Base-by-base conservation (phyloP, 2,888 invertebrate species). In the Sphaerophoria taeniata region DNA sequence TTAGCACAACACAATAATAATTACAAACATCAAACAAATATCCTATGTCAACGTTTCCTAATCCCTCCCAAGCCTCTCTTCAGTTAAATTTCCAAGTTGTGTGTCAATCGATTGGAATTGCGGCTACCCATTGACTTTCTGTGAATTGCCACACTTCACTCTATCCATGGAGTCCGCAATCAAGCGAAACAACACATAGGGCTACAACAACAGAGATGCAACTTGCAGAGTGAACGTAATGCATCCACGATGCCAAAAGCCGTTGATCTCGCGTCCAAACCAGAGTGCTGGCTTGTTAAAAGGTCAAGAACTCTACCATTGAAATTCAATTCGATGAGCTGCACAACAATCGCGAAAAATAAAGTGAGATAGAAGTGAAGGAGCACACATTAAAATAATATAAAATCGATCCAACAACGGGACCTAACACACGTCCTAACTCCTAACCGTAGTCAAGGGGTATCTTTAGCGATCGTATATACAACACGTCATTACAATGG, bases 301-400 rank as follows among this genome's bases (percentile, higher is more conserved):
- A 81, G 85, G 81, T 85, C 85, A 85, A 85, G 81, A 81, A 73
- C 85, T 24, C 24, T 85, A 55, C 75, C 75, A 80, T 69, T 72
- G 80, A 84, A 84, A 79, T 84, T 79, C 83, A 84, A 84, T 84
- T 78, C 75, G 45, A 71, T 49, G 45, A 72, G 56, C 67, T 79
- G 65, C 79, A 71, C 74, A 56, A 84, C 71, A 84, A 71, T 78
- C 70, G 58, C 53, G 53, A 53, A 9, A 9, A 43, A 67, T 67
- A 31, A 51, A 71, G 65, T 84, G 74, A 67, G 71, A 74, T 55
- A 56, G 56, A 61, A 61, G 55, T 55, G 49, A 70, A 71, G 63
- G 75, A 61, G 70, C 71, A 2, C 24, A 49, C 63, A 65, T 43
- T 71, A 73, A 70, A 74, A 74, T 74, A 74, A 80, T 75, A 75